Base-by-base conservation (phyloP, 2,888 invertebrate species). In the Mylabris sibirica region DNA sequence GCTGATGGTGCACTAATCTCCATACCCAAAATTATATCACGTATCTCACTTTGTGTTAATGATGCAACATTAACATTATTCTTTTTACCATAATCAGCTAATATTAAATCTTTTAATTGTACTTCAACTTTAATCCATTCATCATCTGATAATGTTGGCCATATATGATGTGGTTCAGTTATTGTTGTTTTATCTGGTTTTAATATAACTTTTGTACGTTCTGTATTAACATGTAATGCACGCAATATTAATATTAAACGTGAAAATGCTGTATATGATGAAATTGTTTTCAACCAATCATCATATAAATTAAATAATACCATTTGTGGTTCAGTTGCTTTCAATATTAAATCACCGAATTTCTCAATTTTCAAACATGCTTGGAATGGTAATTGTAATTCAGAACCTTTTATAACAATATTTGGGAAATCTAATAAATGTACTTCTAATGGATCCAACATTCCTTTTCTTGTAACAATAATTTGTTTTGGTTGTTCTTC, bases 71-170 rank as follows among this genome's bases (percentile, higher is more conserved):
- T 99, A 0, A 99, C 99, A 81, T 98, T 99, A 88, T 99, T 99
- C 88, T 99, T 99, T 88, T 99, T 99, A 82, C 99, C 99, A 79
- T 99, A 99, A 87, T 99, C 99, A 60, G 99, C 99, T 65, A 99
- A 87, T 80, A 99, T 99, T 70, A 99, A 90, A 85, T 99, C 99
- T 84, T 99, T 99, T 24, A 99, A 89, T 81, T 98, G 97, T 34
- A 99, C 96, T 86, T 99, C 99, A 59, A 98, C 97, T 85, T 99
- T 99, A 83, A 99, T 98, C 99, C 99, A 99, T 86, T 99, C 99
- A 79, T 99, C 99, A 81, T 99, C 99, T 0, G 94, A 90, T 6
- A 99, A 87, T 0, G 98, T 95, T 0, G 99, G 99, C 99, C 99
- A 99, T 85, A 99, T 99, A 85, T 99, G 99, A 88, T 99, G 99